These are phyloP conservation scores for Aldabrachelys gigantea DNA, from an alignment of 2,113 vertebrate species.

Conservation along the genomic window DNA sequence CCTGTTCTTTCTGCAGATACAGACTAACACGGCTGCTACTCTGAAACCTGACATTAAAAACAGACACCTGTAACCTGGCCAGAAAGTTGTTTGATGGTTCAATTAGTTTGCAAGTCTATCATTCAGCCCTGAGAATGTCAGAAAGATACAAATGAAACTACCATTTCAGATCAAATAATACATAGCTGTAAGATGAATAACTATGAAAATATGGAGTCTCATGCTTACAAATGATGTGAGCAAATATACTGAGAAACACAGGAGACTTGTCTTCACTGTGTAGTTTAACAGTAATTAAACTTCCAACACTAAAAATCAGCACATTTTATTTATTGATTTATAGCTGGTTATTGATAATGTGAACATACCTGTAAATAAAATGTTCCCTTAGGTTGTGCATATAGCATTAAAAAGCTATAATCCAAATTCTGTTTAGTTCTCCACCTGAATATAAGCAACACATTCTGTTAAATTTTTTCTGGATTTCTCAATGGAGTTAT, in stretches of 20 bases:
- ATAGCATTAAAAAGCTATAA: conserved; percentile 93
- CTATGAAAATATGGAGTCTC: background rate
- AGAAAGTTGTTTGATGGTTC: background rate
- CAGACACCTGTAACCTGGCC: background rate
- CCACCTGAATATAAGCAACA: conserved; percentile 83
- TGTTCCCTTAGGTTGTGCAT: conserved; percentile 87
- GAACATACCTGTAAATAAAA: conserved; percentile 91
- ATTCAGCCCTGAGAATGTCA: conserved; percentile 7
- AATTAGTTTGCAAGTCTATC: background rate
- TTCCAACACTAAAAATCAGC: background rate
- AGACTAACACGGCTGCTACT: no score
- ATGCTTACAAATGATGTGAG: background rate
- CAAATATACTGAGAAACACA: background rate
- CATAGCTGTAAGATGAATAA: background rate
- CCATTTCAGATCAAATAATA: background rate
- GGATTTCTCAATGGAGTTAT: background rate
- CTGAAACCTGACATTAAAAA: no score
- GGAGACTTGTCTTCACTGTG: background rate
- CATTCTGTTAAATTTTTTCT: conserved; percentile 47
- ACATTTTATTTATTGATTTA: background rate
- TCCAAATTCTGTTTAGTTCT: conserved; percentile 91
- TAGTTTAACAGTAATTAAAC: background rate
- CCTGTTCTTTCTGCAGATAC: no score
- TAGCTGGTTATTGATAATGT: conserved; percentile 16
- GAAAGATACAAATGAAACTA: conserved; percentile 5